Evolutionary conservation across 2,797 vertebrate genomes (phyloP).

Genomic region (Anguilla pacifica): DNA sequence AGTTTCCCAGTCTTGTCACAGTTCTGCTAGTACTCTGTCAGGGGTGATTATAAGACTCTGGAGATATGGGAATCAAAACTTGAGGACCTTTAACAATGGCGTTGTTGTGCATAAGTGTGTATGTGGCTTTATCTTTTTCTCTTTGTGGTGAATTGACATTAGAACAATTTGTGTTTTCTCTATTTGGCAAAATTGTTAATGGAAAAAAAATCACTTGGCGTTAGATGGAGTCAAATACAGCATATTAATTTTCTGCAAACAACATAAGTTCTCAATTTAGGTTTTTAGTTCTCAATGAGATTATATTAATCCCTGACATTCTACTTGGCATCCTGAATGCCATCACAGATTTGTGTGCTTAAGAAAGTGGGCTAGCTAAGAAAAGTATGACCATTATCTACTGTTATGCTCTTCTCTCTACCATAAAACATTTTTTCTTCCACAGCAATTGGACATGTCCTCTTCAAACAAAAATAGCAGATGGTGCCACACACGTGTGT

Average conservation of each 20-base stretch:
- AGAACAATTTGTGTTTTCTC: not conserved
- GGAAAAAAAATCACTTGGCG: not conserved
- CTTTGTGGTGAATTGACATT: not conserved
- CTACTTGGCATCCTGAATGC: not conserved
- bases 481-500: not conserved
- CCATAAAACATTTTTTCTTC: not conserved
- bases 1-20: not conserved
- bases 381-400: not conserved
- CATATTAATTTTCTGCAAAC: not conserved
- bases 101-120: not conserved
- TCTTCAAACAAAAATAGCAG: not conserved
- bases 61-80: conserved; percentile 8
- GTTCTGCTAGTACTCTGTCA: not conserved
- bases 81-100: not conserved
- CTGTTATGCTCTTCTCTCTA: not conserved
- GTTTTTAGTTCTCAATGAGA: not conserved
- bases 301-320: not conserved
- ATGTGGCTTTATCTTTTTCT: not conserved
- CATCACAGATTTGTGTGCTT: not conserved
- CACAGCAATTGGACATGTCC: not conserved
- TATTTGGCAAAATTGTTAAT: not conserved
- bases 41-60: not conserved
- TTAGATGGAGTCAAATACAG: not conserved
- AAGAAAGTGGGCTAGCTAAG: not conserved
- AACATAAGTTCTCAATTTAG: not conserved